Evolutionary conservation across 2,888 invertebrate species (phyloP).

Genomic region (Thera britannica): DNA sequence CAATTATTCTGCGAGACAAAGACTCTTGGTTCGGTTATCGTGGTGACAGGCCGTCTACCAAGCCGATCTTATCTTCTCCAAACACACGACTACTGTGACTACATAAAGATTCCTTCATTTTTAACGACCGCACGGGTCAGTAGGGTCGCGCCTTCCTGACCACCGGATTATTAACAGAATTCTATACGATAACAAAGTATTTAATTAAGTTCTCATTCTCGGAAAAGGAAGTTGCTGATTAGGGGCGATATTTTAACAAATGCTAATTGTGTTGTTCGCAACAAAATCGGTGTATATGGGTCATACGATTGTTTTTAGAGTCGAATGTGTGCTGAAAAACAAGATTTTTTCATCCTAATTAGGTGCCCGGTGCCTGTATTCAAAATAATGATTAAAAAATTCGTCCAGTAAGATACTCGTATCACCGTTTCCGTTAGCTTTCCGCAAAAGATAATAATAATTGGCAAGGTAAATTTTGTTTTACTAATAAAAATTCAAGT

Average conservation of each 20-base stretch:
- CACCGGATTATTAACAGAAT: slow-evolving; percentile 41
- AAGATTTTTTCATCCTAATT: slow-evolving; percentile 16
- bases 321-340: slow-evolving; percentile 4
- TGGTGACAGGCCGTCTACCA: slow-evolving; percentile 81
- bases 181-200: slow-evolving; percentile 64
- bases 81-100: slow-evolving; percentile 58
- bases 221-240: slow-evolving; percentile 59
- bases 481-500: no score
- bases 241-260: slow-evolving; percentile 34
- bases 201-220: slow-evolving; percentile 63
- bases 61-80: slow-evolving; percentile 53
- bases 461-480: not conserved
- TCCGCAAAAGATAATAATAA: slow-evolving; percentile 9
- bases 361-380: slow-evolving; percentile 8
- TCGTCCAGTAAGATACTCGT: slow-evolving; percentile 12
- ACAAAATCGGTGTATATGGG: slow-evolving; percentile 22
- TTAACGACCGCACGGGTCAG: slow-evolving; percentile 65
- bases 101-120: slow-evolving; percentile 66
- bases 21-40: slow-evolving; percentile 54
- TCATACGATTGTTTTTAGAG: slow-evolving; percentile 2
- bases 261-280: slow-evolving; percentile 22
- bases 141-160: slow-evolving; percentile 74
- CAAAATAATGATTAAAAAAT: slow-evolving; percentile 1
- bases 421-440: slow-evolving; percentile 16
- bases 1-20: slow-evolving; percentile 32